Evolutionary conservation across 2,888 invertebrate species (phyloP), one percentile per base, ranked within the genome.

Genomic region (Ptychoptera albimana): DNA sequence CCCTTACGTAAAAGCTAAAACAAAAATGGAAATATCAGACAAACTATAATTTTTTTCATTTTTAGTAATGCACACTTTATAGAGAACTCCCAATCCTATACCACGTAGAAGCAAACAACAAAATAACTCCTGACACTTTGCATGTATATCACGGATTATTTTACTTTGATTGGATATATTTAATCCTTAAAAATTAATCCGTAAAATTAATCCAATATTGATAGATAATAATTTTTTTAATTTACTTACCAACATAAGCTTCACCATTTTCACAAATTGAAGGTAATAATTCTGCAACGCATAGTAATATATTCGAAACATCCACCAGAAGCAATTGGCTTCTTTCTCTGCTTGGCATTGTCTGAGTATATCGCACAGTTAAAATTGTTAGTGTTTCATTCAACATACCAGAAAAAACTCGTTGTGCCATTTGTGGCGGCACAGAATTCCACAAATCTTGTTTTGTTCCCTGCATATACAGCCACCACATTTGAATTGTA

Each of bases 401-500:
- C 1, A 88, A 65, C 79, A 87, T 85, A 4, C 86, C 87, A 2
- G 83, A 77, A 54, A 85, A 83, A 42, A 88, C 80, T 51, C 86
- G 72, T 57, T 86, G 85, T 0, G 87, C 86, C 79, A 86, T 85
- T 60, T 82, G 79, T 0, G 87, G 87, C 0, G 88, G 86, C n/a
- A 87, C 84, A 0, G 84, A 84, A 53, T 79, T 82, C 87, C 87
- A 88, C 35, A 88, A 67, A 63, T 87, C 85, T 52, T 82, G 75
- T 56, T 75, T 77, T 34, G 82, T 83, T 5, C 83, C 82, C 65
- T 81, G 77, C 77, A 87, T 82, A 56, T 87, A 87, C 15, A 85
- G 69, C 83, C 86, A 85, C 87, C 87, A 87, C 73, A 86, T 87
- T 57, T 86, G 86, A 49, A 86, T 75, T 2, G 82, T 79, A 36